These are phyloP conservation scores for Acleris literana DNA, from an alignment of 2,888 invertebrate species.

Conservation along the genomic window DNA sequence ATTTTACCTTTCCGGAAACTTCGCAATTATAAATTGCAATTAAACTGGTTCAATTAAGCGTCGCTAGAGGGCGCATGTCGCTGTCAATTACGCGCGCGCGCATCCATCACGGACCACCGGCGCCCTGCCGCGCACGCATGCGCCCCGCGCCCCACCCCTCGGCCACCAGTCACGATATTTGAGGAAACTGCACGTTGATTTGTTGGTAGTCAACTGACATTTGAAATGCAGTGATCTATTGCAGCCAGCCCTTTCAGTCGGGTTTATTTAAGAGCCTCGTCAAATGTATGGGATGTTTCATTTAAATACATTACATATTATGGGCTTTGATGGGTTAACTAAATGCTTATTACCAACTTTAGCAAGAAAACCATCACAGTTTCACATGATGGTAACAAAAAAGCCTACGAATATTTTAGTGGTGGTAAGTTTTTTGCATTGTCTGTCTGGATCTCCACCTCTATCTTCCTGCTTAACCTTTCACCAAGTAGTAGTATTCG, in stretches of 20 bases:
- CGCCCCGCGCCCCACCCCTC: conserved; percentile 11
- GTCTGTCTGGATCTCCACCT: no score
- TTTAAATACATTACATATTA: no score
- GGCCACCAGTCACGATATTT: conserved; percentile 29
- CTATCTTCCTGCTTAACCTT: no score
- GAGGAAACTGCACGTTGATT: conserved; percentile 32
- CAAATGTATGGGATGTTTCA: not conserved
- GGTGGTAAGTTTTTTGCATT: no score
- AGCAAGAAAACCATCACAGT: no score
- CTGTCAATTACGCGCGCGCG: conserved; percentile 38
- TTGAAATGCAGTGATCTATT: conserved; percentile 31
- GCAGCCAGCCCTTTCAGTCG: not conserved
- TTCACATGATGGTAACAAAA: no score
- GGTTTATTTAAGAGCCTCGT: not conserved
- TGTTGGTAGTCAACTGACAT: conserved; percentile 25
- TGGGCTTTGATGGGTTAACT: no score
- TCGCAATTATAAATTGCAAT: conserved; percentile 19
- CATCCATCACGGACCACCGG: conserved; percentile 29
- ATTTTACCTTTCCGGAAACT: conserved; percentile 21
- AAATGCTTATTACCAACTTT: no score
- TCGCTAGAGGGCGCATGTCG: conserved; percentile 31
- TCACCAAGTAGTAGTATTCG: no score
- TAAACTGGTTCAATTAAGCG: conserved; percentile 14
- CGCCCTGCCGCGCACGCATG: conserved; percentile 11
- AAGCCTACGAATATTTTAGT: no score